Conservation (phyloP, 2,113 vertebrate species). For the Platichthys flesus region DNA sequence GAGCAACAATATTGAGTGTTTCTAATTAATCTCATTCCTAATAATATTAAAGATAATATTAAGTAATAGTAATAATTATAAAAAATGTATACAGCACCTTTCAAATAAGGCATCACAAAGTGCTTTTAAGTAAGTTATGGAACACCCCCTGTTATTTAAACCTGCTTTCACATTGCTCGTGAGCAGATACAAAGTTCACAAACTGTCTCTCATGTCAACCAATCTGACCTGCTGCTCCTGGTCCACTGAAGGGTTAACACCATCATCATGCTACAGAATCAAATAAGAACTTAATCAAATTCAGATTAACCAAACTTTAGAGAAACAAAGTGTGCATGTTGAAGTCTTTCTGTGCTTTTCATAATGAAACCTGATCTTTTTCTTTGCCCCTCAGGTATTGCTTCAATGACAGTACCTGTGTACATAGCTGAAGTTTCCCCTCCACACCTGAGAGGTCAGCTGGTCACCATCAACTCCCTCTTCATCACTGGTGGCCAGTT, state of each 20-base stretch:
- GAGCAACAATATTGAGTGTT: no score
- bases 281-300: not conserved
- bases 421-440: slow-evolving; percentile 98
- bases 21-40: no score
- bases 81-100: no score
- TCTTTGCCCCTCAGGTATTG: slow-evolving; percentile 83
- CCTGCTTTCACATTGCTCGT: no score
- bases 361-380: not conserved
- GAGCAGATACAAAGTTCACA: no score
- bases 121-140: no score
- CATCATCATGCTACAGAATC: not conserved
- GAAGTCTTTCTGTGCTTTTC: not conserved
- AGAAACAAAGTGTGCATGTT: not conserved
- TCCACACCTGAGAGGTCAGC: slow-evolving; percentile 89
- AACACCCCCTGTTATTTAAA: no score
- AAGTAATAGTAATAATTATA: no score
- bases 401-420: slow-evolving; percentile 97
- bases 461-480: slow-evolving; percentile 94
- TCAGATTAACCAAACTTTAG: not conserved
- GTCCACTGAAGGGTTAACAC: no score
- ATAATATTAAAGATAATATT: no score
- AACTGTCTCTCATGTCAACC: not conserved
- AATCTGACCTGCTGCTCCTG: not conserved
- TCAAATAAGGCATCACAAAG: no score
- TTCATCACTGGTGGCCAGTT: slow-evolving; percentile 99